phyloP scores from a whole-genome alignment of 2,888 invertebrate genomes.

The Calliopum simillimum region DNA sequence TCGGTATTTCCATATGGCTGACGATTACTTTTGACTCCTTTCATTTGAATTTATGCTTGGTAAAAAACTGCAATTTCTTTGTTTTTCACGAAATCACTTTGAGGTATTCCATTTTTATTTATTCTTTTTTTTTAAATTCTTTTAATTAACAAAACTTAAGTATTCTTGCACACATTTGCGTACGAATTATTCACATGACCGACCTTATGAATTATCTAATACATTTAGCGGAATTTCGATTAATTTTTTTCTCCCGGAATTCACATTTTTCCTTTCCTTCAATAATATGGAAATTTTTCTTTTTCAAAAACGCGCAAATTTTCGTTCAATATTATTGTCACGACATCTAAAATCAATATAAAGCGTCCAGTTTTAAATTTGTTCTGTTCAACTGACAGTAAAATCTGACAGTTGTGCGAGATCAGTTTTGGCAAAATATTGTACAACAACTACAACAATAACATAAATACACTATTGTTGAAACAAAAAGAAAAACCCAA shows the following conservation, averaged over 20 bases:
- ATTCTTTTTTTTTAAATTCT: background rate
- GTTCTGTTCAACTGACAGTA: conserved; percentile 37
- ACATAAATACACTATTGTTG: conserved; percentile 19
- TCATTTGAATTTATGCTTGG: conserved; percentile 51
- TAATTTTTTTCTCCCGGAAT: background rate
- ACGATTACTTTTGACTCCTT: conserved; percentile 54
- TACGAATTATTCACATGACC: background rate
- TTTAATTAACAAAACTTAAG: background rate
- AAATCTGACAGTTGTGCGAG: conserved; percentile 60
- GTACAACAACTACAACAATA: conserved; percentile 48
- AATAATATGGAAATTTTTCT: background rate
- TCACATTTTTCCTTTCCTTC: background rate
- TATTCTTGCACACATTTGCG: background rate
- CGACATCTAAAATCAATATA: conserved; percentile 41
- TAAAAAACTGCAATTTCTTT: conserved; percentile 13
- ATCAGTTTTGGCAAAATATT: conserved; percentile 60
- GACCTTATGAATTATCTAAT: background rate
- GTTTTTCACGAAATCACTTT: background rate
- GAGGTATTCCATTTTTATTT: background rate
- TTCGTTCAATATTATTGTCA: conserved; percentile 31
- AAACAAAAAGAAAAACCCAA: background rate
- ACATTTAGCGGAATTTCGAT: too few species aligned
- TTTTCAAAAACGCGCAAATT: conserved; percentile 3
- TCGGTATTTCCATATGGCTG: conserved; percentile 56
- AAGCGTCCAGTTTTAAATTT: conserved; percentile 5